Conservation (phyloP, 2,888 invertebrate species). For the Aporophyla nigra region DNA sequence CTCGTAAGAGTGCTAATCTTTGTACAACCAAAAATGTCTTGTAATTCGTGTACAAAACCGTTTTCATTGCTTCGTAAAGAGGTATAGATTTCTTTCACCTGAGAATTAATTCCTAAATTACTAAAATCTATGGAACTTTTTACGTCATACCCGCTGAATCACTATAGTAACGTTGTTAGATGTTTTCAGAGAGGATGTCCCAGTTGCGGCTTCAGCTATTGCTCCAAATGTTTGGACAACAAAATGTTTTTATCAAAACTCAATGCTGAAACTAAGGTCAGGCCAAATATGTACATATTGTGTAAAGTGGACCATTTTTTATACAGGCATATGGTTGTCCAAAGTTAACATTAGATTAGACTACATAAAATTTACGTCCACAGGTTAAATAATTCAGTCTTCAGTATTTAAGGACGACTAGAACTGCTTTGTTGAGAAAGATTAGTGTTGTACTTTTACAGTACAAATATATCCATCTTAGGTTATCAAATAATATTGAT, state of each 20-base stretch:
- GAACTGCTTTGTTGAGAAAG: not conserved
- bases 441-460: not conserved
- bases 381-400: not conserved
- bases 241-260: constrained; percentile 93
- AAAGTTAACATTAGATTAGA: not conserved
- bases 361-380: not conserved
- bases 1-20: not conserved
- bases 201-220: constrained; percentile 95
- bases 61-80: constrained; percentile 94
- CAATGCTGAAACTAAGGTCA: constrained; percentile 92
- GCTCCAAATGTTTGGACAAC: constrained; percentile 94
- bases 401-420: not conserved
- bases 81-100: constrained; percentile 80
- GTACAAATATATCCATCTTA: not conserved
- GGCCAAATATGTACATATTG: not conserved
- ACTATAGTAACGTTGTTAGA: not conserved
- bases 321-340: not conserved
- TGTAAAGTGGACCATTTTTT: not conserved
- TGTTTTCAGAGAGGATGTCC: constrained; percentile 94
- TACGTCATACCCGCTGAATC: not conserved
- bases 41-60: constrained; percentile 93
- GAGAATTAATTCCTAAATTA: not conserved
- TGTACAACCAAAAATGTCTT: constrained; percentile 90
- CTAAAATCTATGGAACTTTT: not conserved
- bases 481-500: not conserved